Conservation (phyloP, 2,888 invertebrate species). For the Melangyna quadrimaculata region DNA sequence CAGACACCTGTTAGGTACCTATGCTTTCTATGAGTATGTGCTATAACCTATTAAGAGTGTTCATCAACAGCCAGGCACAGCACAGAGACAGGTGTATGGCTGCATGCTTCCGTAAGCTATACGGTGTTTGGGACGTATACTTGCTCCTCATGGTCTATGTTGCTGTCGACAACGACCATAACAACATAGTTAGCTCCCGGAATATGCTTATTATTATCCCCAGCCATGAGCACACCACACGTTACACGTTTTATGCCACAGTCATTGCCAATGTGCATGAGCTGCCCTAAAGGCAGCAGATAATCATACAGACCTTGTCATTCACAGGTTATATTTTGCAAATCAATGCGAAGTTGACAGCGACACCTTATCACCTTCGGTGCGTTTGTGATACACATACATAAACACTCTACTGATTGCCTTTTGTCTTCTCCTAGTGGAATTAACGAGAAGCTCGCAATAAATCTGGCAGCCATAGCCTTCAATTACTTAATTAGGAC, state of each 20-base stretch:
- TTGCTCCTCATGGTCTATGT: neutral
- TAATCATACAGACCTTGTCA: constrained; percentile 23
- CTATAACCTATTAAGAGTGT: constrained; percentile 50
- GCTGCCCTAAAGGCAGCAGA: constrained; percentile 15
- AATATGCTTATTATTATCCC: constrained; percentile 60
- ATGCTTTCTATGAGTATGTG: constrained; percentile 53
- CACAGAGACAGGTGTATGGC: constrained; percentile 12
- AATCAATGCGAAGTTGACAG: constrained; percentile 61
- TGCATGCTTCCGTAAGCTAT: constrained; percentile 54
- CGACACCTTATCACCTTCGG: constrained; percentile 49
- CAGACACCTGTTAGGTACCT: constrained; percentile 67
- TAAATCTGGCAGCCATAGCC: constrained; percentile 76
- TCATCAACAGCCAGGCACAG: constrained; percentile 42
- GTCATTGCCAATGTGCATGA: neutral
- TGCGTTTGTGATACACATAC: constrained; percentile 1
- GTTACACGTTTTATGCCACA: constrained; percentile 11
- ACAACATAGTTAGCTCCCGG: constrained; percentile 44
- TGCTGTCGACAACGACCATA: constrained; percentile 35
- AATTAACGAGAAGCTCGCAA: constrained; percentile 66
- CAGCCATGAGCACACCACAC: constrained; percentile 18
- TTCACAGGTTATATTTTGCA: constrained; percentile 38
- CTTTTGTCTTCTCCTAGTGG: constrained; percentile 29
- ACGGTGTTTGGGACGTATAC: neutral
- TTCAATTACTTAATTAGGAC: constrained; percentile 79
- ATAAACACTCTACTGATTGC: constrained; percentile 17